Evolutionary conservation across 2,888 invertebrate species (phyloP), one percentile per base, ranked within the genome.

Genomic region (Dicranocentrus wangi): DNA sequence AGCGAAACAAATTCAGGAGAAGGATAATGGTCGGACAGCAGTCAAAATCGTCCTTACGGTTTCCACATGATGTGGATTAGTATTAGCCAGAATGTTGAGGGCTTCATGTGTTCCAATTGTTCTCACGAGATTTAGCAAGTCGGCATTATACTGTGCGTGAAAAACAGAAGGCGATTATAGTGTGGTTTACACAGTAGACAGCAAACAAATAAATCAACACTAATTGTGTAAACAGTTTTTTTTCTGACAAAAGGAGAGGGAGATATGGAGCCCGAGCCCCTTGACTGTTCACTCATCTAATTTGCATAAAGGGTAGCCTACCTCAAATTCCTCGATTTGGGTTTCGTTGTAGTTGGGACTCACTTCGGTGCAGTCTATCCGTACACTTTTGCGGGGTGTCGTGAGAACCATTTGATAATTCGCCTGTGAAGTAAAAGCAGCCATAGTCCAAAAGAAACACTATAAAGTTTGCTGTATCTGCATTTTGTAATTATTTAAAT

Each of bases 361-460:
- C 43, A 94, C 92, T 88, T 96, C 96, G 0, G 93, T 93, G 86
- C 94, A 93, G 82, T 93, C 92, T 55, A 95, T 91, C 8, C 93
- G 89, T 2, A 90, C 88, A 0, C 94, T 91, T 82, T 91, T 91
- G n/a, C 92, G 90, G 0, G 95, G 94, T 0, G 93, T 94, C 1
- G 93, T 92, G 82, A 91, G 87, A 3, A 92, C 87, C 88, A 90
- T 90, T 53, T 88, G 87, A 86, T 89, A 90, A 42, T 89, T 88
- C 79, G 87, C 88, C 89, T 89, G 13, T 32, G 47, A 32, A 32
- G 3, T 32, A 32, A 32, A 10, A 32, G 32, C n/a, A n/a, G n/a
- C n/a, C n/a, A n/a, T n/a, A n/a, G n/a, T n/a, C n/a, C n/a, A n/a
- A n/a, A n/a, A n/a, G n/a, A n/a, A n/a, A n/a, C n/a, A n/a, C n/a